Evolutionary conservation across 2,888 invertebrate species (phyloP), one percentile per base, ranked within the genome.

Genomic region (Pristionchus entomophagus): DNA sequence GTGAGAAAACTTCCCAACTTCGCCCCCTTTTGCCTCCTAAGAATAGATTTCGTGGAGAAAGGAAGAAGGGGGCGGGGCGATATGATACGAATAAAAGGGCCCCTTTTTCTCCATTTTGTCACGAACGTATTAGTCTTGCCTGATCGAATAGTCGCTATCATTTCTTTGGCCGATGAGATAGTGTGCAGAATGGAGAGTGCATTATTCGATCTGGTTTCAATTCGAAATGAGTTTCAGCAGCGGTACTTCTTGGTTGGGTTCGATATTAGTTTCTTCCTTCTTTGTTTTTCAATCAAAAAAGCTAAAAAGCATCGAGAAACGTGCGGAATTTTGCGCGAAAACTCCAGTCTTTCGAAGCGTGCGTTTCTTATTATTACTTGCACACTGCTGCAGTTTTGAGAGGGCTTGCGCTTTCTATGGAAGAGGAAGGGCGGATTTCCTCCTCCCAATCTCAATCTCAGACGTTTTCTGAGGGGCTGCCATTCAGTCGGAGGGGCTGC

Each of bases 351-450:
- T 73, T 5, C 38, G 62, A 19, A 56, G 59, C 59, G 59, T 35
- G 65, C 65, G 41, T 56, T 22, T 41, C 12, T 73, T 73, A 73
- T 73, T 73, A 73, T 73, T 73, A 73, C 41, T 73, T 45, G n/a
- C 12, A 8, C 45, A 17, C 35, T 29, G 26, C 59, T 65, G 65
- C 65, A 65, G 65, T 65, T 65, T 65, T 22, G 65, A 65, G 65
- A 65, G 65, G 65, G 32, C 65, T 29, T 32, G 62, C 38, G n/a
- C 69, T 69, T n/a, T 32, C 29, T 65, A 3, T 19, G 41, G 73
- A 73, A 14, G 73, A 73, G 45, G 73, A 73, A 41, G 73, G 41
- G 41, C 8, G 45, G 73, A 73, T 73, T 73, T 73, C 73, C 73
- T 22, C 41, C 3, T 26, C 29, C 19, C 3, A 35, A 73, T 45